Evolutionary conservation across 2,797 vertebrate genomes (phyloP).

Genomic region (Neomorphus geoffroyi): DNA sequence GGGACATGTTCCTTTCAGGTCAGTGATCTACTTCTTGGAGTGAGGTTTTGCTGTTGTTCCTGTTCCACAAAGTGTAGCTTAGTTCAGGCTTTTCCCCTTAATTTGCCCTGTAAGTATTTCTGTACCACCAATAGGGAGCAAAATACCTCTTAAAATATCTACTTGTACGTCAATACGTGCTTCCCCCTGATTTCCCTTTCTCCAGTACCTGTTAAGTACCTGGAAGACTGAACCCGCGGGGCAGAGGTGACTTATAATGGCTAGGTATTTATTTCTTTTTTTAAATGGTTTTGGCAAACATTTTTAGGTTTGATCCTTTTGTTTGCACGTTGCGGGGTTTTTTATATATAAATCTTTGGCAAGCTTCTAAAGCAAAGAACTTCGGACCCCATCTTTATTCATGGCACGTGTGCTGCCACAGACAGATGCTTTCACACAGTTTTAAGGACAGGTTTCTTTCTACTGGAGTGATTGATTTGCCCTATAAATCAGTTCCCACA

Average conservation of each 20-base stretch:
- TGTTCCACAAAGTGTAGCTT: fast-evolving
- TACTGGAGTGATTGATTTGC: not conserved
- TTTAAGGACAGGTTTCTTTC: not conserved
- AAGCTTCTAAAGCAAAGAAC: not conserved
- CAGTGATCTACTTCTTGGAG: fast-evolving
- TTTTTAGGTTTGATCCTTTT: not conserved
- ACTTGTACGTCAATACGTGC: fast-evolving
- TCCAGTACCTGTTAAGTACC: not conserved
- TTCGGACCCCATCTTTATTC: not conserved
- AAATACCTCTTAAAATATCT: not conserved
- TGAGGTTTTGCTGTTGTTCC: not conserved
- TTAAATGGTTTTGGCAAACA: not conserved
- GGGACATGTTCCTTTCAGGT: not conserved
- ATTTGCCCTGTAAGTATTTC: not conserved
- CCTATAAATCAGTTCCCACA: not conserved
- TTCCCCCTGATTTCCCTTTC: not conserved
- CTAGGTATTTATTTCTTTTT: not conserved
- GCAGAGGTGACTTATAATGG: not conserved
- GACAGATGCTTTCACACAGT: not conserved
- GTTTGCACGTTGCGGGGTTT: fast-evolving
- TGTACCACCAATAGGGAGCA: fast-evolving
- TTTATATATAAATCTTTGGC: not conserved
- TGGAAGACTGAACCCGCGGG: not conserved
- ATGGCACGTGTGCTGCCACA: not conserved
- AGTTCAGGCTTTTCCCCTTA: not conserved